Percentiles rank a stretch among this genome's conserved stretches.
phyloP scores from a whole-genome alignment of 2,888 invertebrate species.

The Cenopis cana region DNA sequence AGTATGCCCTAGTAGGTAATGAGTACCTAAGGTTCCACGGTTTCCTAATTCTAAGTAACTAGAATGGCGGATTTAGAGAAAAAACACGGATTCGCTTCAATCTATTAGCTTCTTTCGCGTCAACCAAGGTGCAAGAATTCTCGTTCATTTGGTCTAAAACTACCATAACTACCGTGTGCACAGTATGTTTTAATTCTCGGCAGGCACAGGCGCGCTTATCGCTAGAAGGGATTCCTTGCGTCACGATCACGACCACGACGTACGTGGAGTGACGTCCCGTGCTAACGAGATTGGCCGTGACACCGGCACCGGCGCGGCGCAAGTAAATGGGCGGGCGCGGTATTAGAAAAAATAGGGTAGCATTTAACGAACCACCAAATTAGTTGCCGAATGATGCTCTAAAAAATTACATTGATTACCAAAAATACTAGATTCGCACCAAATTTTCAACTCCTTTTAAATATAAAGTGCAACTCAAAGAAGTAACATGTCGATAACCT shows the following conservation, averaged over 20 bases:
- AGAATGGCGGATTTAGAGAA: too few relatives aligned
- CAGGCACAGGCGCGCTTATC: constrained; percentile 12
- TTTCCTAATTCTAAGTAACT: too few relatives aligned
- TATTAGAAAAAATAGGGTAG: not conserved
- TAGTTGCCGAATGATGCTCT: too few relatives aligned
- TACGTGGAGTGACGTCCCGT: constrained; percentile 45
- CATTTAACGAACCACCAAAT: too few relatives aligned
- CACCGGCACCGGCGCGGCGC: constrained; percentile 51
- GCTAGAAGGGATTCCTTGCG: constrained; percentile 59
- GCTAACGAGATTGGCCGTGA: constrained; percentile 74
- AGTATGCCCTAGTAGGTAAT: too few relatives aligned
- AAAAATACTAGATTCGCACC: too few relatives aligned
- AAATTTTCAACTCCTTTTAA: too few relatives aligned
- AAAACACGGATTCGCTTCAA: too few relatives aligned
- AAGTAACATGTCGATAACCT: too few relatives aligned
- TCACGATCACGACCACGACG: constrained; percentile 51
- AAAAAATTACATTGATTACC: too few relatives aligned
- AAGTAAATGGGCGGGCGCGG: not conserved
- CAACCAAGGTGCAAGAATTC: not conserved
- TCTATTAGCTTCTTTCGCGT: not conserved
- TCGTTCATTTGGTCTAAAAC: not conserved
- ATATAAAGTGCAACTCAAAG: too few relatives aligned
- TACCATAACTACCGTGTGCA: not conserved
- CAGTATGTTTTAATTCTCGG: not conserved
- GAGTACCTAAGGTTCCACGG: too few relatives aligned